A percentile compares a stretch with the other conserved stretches of the same genome.
These are phyloP conservation scores for Nomada goodeniana DNA, from an alignment of 2,888 invertebrate genomes.

Conservation along the genomic window DNA sequence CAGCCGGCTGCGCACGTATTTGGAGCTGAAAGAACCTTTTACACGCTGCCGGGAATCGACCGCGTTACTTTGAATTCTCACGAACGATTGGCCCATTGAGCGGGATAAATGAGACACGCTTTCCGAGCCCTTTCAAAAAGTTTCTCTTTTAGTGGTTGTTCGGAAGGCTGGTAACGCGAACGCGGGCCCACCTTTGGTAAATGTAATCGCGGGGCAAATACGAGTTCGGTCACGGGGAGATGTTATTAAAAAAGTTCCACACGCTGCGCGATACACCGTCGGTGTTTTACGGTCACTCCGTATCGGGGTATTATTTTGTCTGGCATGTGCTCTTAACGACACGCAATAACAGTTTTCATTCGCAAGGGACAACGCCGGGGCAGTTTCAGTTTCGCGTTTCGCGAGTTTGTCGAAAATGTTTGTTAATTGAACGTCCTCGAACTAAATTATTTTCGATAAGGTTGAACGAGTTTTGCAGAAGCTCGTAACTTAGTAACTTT, in stretches of 20 bases:
- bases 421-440: background rate
- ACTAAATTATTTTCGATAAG: background rate
- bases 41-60: background rate
- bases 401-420: too few relatives aligned
- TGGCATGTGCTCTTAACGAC: conserved; percentile 20
- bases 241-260: conserved; percentile 58
- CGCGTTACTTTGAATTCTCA: conserved; percentile 40
- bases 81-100: conserved; percentile 40
- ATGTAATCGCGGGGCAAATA: conserved; percentile 15
- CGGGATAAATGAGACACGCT: conserved; percentile 45
- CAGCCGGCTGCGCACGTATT: conserved; percentile 14
- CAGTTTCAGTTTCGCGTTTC: background rate
- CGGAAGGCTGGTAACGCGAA: background rate
- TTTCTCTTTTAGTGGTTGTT: conserved; percentile 56
- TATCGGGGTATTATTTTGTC: background rate
- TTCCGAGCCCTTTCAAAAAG: conserved; percentile 55
- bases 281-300: background rate
- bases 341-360: conserved; percentile 3
- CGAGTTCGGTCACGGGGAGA: background rate
- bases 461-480: background rate
- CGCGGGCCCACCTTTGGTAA: background rate
- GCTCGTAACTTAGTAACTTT: too few relatives aligned
- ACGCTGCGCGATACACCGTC: background rate
- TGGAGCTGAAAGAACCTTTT: conserved; percentile 17
- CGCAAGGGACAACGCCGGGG: background rate